These are phyloP conservation scores for Turnix velox DNA, from an alignment of 2,113 vertebrate species.

Conservation along the genomic window DNA sequence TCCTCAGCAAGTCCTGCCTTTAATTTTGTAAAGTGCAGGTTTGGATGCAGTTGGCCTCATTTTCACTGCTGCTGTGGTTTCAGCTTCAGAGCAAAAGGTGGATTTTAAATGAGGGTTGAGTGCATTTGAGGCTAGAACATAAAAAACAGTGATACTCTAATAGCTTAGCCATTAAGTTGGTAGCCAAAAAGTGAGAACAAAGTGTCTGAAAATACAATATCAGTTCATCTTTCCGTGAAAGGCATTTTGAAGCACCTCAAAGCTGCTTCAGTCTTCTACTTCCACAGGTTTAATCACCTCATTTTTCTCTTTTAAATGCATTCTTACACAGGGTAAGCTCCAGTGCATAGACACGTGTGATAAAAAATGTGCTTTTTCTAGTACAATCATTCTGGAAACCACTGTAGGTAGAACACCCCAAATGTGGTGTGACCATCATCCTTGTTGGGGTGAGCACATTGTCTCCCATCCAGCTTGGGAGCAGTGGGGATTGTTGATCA, in stretches of 20 bases:
- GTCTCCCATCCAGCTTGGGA: not conserved
- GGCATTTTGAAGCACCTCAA: not conserved
- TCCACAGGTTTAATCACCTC: not conserved
- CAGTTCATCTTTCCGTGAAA: not conserved
- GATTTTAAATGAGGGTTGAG: conserved; percentile 33
- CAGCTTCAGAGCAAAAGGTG: conserved; percentile 31
- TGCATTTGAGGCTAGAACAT: conserved; percentile 3
- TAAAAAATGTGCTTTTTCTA: not conserved
- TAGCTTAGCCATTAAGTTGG: not conserved
- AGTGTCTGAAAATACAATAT: not conserved
- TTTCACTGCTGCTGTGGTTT: not conserved
- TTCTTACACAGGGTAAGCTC: not conserved
- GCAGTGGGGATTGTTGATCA: rapidly evolving
- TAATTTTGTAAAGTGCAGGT: conserved; percentile 30
- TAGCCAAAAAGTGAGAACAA: conserved; percentile 24
- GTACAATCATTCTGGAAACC: not conserved
- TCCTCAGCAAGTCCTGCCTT: not conserved
- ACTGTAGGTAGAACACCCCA: not conserved
- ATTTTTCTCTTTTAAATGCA: not conserved
- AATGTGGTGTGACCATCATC: not conserved
- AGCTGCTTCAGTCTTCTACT: not conserved
- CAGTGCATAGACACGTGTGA: rapidly evolving
- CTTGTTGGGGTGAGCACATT: rapidly evolving
- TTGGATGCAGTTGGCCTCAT: not conserved
- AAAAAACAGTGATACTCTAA: not conserved